Base-by-base conservation (phyloP, 2,888 invertebrate genomes). In the Drosophila tripunctata region DNA sequence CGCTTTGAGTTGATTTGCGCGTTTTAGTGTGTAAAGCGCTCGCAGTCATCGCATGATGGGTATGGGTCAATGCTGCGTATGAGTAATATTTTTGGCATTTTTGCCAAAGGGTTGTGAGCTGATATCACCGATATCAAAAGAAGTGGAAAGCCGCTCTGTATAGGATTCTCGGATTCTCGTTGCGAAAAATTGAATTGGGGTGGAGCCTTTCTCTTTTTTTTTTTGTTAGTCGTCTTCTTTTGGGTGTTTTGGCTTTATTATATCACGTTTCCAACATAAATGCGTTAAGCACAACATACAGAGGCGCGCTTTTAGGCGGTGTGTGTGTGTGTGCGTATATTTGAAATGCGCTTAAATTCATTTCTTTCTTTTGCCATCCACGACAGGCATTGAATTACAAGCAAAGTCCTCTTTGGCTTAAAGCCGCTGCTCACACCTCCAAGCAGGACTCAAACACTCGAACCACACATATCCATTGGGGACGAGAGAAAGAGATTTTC, bases 251-350 rank as follows among this genome's bases (percentile, higher is more conserved):
- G 55, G 57, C 71, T 85, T 85, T 85, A 88, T 86, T 88, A 88
- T 88, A 85, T 85, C 85, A 88, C 85, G 85, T 88, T 86, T 78
- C 80, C 70, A 77, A 70, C 88, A 85, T 85, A 88, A 85, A 85
- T 73, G 86, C 82, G 85, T 85, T 85, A 86, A 84, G 84, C 76
- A 76, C 78, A 79, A 73, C 58, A 67, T 71, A 60, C 22, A 30
- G 7, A 57, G 54, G 48, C 79, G 78, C 72, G 73, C 70, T 64
- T 73, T 70, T 78, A 75, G 62, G 65, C 67, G 61, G 47, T 60
- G 50, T 67, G 56, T 77, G 62, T 64, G 78, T 75, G 47, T 60
- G 50, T 67, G 56, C 75, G 62, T 64, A 76, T 75, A 79, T 83
- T 84, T 84, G 76, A 82, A 82, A 84, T 72, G 84, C 74, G 78